phyloP scores from a whole-genome alignment of 2,888 invertebrate species.

The Coleophora deauratella region DNA sequence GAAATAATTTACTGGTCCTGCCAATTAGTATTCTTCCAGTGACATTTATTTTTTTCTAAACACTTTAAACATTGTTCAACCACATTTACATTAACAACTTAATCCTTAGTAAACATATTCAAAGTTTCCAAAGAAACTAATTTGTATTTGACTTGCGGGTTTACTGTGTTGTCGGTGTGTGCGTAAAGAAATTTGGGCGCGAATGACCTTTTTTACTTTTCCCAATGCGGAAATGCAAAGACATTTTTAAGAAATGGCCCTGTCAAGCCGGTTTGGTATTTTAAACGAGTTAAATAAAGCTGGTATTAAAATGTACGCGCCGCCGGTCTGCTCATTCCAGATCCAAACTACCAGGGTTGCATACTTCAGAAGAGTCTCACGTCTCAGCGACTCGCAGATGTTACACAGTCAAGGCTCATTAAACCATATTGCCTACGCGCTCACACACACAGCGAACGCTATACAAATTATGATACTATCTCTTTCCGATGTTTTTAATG shows the following conservation, averaged over 20 bases:
- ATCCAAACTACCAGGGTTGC: constrained; percentile 58
- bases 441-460: constrained; percentile 32
- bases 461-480: constrained; percentile 49
- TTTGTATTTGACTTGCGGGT: constrained; percentile 22
- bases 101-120: constrained; percentile 30
- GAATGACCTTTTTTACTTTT: constrained; percentile 61
- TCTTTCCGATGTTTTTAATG: constrained; percentile 36
- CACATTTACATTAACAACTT: constrained; percentile 19
- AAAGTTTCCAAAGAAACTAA: constrained; percentile 24
- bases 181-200: constrained; percentile 41
- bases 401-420: constrained; percentile 36
- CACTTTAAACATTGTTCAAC: no score
- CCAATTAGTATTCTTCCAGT: no score
- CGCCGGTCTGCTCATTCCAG: constrained; percentile 61
- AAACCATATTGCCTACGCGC: constrained; percentile 44
- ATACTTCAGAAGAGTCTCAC: constrained; percentile 43
- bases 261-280: constrained; percentile 61
- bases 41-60: no score
- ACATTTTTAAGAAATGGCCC: constrained; percentile 55
- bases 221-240: constrained; percentile 66
- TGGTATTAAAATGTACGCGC: constrained; percentile 65
- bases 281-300: constrained; percentile 55
- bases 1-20: no score
- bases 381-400: constrained; percentile 30
- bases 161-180: neutral